phyloP scores from a whole-genome alignment of 2,797 vertebrate species.

The Sebastes hubbsi region DNA sequence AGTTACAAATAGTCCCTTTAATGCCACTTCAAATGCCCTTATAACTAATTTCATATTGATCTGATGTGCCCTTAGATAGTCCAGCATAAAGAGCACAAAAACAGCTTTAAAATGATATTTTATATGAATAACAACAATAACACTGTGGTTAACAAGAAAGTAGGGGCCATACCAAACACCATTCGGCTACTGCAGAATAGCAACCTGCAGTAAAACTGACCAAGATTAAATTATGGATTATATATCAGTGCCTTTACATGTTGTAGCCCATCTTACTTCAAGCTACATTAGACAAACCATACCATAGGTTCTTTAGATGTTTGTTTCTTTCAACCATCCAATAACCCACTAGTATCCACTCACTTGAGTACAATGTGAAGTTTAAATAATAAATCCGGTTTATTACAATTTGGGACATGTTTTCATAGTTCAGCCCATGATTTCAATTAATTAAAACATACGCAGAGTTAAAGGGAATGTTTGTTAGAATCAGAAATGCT shows the following conservation, averaged over 20 bases:
- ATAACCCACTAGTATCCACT: not conserved
- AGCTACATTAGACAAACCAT: not conserved
- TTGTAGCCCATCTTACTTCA: not conserved
- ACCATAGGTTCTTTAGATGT: not conserved
- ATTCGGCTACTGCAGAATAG: not conserved
- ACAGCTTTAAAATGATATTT: no score
- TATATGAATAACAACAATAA: no score
- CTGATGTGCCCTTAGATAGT: no score
- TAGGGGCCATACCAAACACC: not conserved
- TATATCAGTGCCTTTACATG: not conserved
- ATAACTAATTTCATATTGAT: no score
- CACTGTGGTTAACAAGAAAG: not conserved
- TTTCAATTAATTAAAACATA: not conserved
- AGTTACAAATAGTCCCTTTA: no score
- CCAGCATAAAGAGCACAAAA: no score
- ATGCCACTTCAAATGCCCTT: no score
- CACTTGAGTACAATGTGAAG: not conserved
- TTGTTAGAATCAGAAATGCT: no score
- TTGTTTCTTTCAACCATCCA: not conserved
- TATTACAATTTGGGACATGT: not conserved
- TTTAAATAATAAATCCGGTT: not conserved
- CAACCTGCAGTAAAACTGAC: not conserved
- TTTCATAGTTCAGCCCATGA: not conserved
- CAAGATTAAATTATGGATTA: not conserved
- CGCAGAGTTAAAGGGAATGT: no score